phyloP scores from a whole-genome alignment of 2,888 invertebrate genomes.

The Linyphia triangularis region DNA sequence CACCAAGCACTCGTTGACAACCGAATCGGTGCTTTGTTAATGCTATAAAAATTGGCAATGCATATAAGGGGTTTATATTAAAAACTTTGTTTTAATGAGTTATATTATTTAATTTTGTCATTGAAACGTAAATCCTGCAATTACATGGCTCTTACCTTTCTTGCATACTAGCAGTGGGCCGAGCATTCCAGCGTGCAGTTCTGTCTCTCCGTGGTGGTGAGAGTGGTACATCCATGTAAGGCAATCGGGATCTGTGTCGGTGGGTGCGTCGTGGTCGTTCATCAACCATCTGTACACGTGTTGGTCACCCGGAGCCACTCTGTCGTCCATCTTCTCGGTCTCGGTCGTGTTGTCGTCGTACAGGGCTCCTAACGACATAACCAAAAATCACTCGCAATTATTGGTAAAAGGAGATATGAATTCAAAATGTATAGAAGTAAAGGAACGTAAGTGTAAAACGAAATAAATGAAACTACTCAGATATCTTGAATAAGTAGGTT shows the following conservation, averaged over 20 bases:
- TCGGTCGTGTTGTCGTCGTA: slow-evolving; percentile 72
- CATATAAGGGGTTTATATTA: too few species aligned
- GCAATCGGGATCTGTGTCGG: slow-evolving; percentile 74
- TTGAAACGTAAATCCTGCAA: too few species aligned
- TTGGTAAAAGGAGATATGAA: too few species aligned
- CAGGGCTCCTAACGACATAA: slow-evolving; percentile 57
- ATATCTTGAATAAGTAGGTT: too few species aligned
- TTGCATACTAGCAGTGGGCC: slow-evolving; percentile 75
- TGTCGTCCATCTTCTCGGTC: slow-evolving; percentile 67
- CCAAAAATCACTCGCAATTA: not conserved
- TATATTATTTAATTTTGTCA: too few species aligned
- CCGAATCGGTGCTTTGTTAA: too few species aligned
- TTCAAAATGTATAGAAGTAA: too few species aligned
- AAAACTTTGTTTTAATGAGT: too few species aligned
- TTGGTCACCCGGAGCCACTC: slow-evolving; percentile 70
- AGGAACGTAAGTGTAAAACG: too few species aligned
- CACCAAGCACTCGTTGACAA: too few species aligned
- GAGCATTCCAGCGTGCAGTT: slow-evolving; percentile 75
- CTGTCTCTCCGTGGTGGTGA: slow-evolving; percentile 71
- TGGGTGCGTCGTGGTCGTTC: slow-evolving; percentile 73
- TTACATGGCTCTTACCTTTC: slow-evolving; percentile 74
- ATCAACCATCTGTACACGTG: slow-evolving; percentile 74
- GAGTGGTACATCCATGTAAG: slow-evolving; percentile 76
- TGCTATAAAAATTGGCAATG: too few species aligned
- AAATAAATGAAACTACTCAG: too few species aligned